phyloP scores from a whole-genome alignment of 2,797 vertebrate genomes.

The Xerus rutilus region DNA sequence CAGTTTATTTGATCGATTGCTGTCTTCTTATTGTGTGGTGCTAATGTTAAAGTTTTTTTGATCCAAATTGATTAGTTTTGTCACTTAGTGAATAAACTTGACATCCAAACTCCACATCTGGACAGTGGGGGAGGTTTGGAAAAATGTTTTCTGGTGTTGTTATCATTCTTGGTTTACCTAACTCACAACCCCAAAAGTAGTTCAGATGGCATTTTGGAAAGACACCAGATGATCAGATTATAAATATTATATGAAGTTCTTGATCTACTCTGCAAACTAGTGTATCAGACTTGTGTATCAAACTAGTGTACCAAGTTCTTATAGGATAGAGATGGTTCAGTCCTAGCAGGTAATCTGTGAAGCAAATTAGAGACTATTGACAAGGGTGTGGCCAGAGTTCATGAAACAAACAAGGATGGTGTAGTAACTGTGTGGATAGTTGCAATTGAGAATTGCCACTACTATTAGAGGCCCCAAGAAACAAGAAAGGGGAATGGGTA shows the following conservation, averaged over 20 bases:
- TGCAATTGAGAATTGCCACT: background rate
- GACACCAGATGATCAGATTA: background rate
- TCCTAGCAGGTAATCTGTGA: background rate
- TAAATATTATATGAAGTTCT: background rate
- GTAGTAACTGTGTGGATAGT: background rate
- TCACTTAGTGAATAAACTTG: background rate
- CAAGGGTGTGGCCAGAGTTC: background rate
- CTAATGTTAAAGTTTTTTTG: slow-evolving; percentile 18
- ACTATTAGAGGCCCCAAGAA: background rate
- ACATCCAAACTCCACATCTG: background rate
- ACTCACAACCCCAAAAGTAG: background rate
- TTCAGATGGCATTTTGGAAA: background rate
- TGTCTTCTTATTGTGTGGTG: background rate
- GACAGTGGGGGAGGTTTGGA: background rate
- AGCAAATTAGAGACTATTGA: background rate
- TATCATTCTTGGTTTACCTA: background rate
- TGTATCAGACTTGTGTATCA: too few relatives aligned
- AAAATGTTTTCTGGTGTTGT: background rate
- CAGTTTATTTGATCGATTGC: background rate
- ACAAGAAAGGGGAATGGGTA: fast-evolving
- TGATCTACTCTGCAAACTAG: background rate
- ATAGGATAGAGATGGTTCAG: background rate
- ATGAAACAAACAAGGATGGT: background rate
- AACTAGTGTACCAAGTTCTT: background rate
- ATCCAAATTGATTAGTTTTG: background rate